These are phyloP conservation scores for Eristalinus sepulchralis DNA, from an alignment of 2,888 invertebrate genomes.

Conservation along the genomic window DNA sequence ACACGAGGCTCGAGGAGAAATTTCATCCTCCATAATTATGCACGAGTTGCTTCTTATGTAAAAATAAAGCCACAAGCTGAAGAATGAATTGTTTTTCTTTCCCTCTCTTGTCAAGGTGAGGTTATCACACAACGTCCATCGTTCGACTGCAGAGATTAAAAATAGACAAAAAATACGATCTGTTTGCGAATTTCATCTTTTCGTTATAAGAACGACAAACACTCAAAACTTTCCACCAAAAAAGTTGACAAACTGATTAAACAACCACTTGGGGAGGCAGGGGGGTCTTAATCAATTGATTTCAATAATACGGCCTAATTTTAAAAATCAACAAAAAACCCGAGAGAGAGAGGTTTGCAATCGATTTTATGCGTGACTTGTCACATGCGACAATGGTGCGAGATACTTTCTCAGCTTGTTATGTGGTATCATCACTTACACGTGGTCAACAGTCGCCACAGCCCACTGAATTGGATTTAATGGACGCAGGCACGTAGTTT, in stretches of 20 bases:
- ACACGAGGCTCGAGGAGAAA: slow-evolving; percentile 8
- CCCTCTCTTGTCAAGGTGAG: slow-evolving; percentile 4
- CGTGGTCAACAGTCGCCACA: neutral
- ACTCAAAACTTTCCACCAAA: neutral
- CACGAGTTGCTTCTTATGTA: slow-evolving; percentile 7
- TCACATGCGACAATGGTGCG: neutral
- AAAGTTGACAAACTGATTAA: neutral
- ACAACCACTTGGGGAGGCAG: neutral
- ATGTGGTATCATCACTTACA: neutral
- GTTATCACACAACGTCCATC: slow-evolving; percentile 9
- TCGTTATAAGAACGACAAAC: neutral
- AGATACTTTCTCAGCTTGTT: slow-evolving; percentile 8
- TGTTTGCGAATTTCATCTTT: neutral
- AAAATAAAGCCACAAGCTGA: neutral
- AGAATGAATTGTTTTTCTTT: neutral
- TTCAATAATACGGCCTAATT: neutral
- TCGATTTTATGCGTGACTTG: neutral
- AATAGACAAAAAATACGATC: slow-evolving; percentile 1
- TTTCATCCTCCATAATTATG: neutral
- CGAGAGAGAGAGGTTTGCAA: neutral
- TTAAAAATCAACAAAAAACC: neutral
- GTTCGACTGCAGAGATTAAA: neutral
- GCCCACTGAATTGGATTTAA: neutral
- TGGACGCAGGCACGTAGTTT: neutral
- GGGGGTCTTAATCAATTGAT: neutral